Evolutionary conservation across 2,113 vertebrate species (phyloP), one percentile per base, ranked within the genome.

Genomic region (Ophthalmolycus amberensis): DNA sequence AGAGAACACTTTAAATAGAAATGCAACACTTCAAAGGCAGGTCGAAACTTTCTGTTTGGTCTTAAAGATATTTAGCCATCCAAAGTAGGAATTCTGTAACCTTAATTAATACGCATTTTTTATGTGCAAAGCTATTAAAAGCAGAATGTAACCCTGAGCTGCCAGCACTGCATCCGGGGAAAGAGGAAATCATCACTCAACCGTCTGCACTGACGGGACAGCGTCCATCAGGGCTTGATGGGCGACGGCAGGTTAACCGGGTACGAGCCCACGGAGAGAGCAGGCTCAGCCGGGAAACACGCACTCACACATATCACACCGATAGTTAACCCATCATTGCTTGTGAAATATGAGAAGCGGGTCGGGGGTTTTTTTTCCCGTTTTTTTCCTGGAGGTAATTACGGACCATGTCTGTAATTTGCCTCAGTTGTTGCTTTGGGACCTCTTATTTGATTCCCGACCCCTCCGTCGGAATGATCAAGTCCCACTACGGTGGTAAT

Each of bases 201-300:
- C 82, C 91, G 90, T 86, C 83, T 87, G 75, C 52, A 5, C 65
- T 80, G 83, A 92, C 89, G 85, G 82, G 58, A 71, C 10, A 48
- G 59, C 88, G 90, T 93, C 86, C 80, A 88, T 92, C 90, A 91
- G 83, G 9, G 59, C 75, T 84, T 78, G 80, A 80, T 80, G 69
- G 71, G 70, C 25, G 38, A 65, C 14, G 9, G 71, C 67, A 73
- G 72, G 68, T 79, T 63, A 34, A 78, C 60, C 82, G 79, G 79
- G 44, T 77, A 80, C 22, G 67, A 88, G 67, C 27, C 71, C 64
- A 20, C 22, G 38, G 71, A 75, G 32, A 70, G 67, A 74, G 44
- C 38, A 46, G 54, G 48, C 58, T 20, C 32, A 44, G 29, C 65
- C 11, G 4, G 71, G 63, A 58, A 79, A 80, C 65, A 80, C 56